These are phyloP conservation scores for Aspidapion aeneum DNA, from an alignment of 2,888 invertebrate genomes.

Conservation along the genomic window DNA sequence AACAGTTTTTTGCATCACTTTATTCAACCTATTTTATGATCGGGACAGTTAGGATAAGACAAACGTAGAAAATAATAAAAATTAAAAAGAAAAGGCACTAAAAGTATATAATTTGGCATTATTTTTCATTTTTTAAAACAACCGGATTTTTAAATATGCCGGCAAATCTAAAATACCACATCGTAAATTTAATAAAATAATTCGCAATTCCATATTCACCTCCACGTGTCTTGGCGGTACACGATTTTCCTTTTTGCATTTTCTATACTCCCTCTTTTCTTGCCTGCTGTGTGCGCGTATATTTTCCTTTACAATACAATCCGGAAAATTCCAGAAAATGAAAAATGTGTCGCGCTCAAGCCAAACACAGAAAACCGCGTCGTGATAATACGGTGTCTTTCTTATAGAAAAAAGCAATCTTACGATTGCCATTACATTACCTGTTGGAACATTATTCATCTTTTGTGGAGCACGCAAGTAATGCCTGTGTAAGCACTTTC, in stretches of 20 bases:
- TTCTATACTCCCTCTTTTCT: not conserved
- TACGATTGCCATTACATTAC: conserved; percentile 3
- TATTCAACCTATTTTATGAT: no score
- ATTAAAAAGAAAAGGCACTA: no score
- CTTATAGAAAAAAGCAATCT: not conserved
- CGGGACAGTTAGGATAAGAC: no score
- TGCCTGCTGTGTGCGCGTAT: no score
- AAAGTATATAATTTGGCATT: no score
- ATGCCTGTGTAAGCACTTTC: not conserved
- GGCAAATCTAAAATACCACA: not conserved
- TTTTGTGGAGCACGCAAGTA: not conserved
- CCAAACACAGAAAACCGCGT: not conserved
- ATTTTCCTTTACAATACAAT: not conserved
- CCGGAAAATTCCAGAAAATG: not conserved
- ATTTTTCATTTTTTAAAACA: no score
- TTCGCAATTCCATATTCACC: not conserved
- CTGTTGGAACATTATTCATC: conserved; percentile 2
- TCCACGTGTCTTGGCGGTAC: not conserved
- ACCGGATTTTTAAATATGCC: not conserved
- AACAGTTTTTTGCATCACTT: no score
- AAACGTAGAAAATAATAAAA: no score
- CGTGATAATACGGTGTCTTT: not conserved
- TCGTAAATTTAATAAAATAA: not conserved
- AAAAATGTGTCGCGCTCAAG: not conserved
- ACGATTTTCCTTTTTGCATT: not conserved